Conservation (phyloP, 2,888 invertebrate species). For the Sesamia inferens region DNA sequence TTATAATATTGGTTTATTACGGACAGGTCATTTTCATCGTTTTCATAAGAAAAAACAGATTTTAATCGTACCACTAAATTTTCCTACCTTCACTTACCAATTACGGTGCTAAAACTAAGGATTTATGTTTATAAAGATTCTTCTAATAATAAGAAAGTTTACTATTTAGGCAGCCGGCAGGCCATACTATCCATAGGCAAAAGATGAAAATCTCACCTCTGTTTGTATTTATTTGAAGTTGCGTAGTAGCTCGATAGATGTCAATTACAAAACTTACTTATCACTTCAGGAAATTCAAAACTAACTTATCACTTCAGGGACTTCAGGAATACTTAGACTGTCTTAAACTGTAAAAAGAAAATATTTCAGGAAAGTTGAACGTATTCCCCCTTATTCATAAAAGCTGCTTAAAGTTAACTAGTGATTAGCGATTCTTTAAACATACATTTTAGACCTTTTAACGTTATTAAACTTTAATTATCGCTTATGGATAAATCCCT, state of each 20-base stretch:
- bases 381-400: too few relatives aligned
- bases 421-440: too few relatives aligned
- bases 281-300: not conserved
- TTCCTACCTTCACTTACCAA: not conserved
- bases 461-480: too few relatives aligned
- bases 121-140: not conserved
- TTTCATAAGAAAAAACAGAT: not conserved
- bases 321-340: too few relatives aligned
- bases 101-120: not conserved
- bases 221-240: not conserved
- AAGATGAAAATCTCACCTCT: not conserved
- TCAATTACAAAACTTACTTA: not conserved
- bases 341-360: too few relatives aligned
- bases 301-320: not conserved
- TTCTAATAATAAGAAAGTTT: not conserved
- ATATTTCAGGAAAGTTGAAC: too few relatives aligned
- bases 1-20: constrained; percentile 11
- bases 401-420: too few relatives aligned
- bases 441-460: too few relatives aligned
- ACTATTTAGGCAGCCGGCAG: not conserved
- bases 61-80: constrained; percentile 1
- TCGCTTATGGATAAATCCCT: too few relatives aligned
- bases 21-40: not conserved
- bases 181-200: not conserved
- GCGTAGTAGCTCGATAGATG: too few relatives aligned